Conservation (phyloP, 2,888 invertebrate genomes). For the Mongoloraphidia duomilia region DNA sequence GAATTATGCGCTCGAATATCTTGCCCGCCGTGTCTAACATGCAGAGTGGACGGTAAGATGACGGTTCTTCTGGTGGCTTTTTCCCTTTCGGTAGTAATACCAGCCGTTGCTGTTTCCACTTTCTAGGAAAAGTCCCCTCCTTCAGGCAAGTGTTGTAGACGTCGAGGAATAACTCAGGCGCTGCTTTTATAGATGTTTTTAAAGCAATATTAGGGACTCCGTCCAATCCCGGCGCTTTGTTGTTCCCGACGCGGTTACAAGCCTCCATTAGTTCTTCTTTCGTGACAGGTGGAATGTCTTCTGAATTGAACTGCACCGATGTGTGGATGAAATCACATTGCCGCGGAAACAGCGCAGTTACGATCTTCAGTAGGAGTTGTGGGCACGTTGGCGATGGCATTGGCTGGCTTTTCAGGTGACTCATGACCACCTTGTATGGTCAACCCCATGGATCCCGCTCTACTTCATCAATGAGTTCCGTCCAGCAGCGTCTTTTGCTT, state of each 20-base stretch:
- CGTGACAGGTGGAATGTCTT: conserved; percentile 8
- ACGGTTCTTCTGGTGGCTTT: too few relatives aligned
- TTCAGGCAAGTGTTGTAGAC: conserved; percentile 8
- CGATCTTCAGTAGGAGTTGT: conserved; percentile 11
- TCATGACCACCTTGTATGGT: conserved; percentile 11
- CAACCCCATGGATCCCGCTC: conserved; percentile 10
- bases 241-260: conserved; percentile 6
- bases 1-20: too few relatives aligned
- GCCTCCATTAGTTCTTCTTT: conserved; percentile 11
- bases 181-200: conserved; percentile 9
- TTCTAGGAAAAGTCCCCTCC: conserved; percentile 11
- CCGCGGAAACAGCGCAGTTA: conserved; percentile 9
- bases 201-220: conserved; percentile 12
- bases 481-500: conserved; percentile 3
- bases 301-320: not conserved
- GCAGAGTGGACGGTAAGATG: too few relatives aligned
- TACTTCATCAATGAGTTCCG: conserved; percentile 7
- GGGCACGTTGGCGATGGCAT: conserved; percentile 4
- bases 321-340: conserved; percentile 3
- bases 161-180: conserved; percentile 11
- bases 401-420: too few relatives aligned
- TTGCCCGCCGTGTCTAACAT: too few relatives aligned
- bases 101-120: conserved; percentile 11
- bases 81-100: too few relatives aligned
- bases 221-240: conserved; percentile 14